These are phyloP conservation scores for Arctopsyche grandis DNA, from an alignment of 1,140 invertebrate genomes.

Conservation along the genomic window DNA sequence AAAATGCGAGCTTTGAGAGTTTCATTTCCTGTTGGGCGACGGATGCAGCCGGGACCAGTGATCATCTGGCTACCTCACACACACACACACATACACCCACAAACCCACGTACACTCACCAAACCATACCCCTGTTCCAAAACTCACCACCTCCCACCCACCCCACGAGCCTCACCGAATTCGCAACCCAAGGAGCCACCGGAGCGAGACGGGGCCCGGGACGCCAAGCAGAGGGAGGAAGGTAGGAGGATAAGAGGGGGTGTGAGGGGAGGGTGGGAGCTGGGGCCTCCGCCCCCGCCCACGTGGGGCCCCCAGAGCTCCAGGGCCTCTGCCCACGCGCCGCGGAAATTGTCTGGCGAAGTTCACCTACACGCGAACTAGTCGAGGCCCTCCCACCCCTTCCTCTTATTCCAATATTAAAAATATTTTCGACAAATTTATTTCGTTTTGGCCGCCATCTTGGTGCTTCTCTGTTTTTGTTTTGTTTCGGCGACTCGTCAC, in stretches of 20 bases:
- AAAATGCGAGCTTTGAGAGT: background rate
- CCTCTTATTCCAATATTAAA: conserved; percentile 26
- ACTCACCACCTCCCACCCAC: background rate
- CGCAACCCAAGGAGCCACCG: no score
- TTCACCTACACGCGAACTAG: conserved; percentile 23
- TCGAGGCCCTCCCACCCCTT: background rate
- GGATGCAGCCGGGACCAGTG: background rate
- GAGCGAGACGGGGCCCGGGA: no score
- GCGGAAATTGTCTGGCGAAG: conserved; percentile 31
- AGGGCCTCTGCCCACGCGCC: conserved; percentile 29
- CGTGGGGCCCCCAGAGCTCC: conserved; percentile 5
- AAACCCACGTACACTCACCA: no score
- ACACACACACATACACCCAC: no score
- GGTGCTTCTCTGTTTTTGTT: background rate
- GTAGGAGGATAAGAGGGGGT: background rate
- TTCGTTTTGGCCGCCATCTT: background rate
- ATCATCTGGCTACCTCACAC: no score
- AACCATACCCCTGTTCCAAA: no score
- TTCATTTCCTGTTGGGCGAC: background rate
- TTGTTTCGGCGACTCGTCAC: background rate
- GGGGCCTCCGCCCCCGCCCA: background rate
- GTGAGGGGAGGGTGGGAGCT: background rate
- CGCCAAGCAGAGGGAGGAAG: background rate
- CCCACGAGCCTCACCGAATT: no score
- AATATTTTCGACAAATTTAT: conserved; percentile 30